Base-by-base conservation (phyloP, 2,797 vertebrate species). In the Gymnothorax reevesii region DNA sequence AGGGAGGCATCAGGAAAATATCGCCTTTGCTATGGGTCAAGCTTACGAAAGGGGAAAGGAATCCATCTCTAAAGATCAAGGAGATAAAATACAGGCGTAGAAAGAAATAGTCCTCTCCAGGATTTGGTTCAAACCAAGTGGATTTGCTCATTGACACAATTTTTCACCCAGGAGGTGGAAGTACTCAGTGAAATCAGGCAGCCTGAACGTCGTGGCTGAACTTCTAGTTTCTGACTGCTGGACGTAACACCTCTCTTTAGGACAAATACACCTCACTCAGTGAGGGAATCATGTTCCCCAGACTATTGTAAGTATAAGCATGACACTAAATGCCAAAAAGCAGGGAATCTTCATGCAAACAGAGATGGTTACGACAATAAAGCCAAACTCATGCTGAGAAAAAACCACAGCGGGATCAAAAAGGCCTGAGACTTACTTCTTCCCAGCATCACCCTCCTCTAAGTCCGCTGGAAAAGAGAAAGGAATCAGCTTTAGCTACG, bases 401-500 rank as follows among this genome's bases (percentile, higher is more conserved):
- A 52, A 27, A n/a, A 55, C 59, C 75, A 71, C 83, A 27, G 55
- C 71, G 57, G 49, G 57, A 85, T 77, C 86, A 64, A 82, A 2
- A 12, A 27, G 20, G 7, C 59, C n/a, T n/a, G 17, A 10, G 7
- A 96, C 96, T 97, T 93, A 97, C 96, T 97, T 86, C 33, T 96
- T 96, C n/a, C 85, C 83, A 92, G 88, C 87, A 62, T 87, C 87
- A 17, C 95, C 87, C 89, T 96, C 95, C 55, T 95, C 91, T 89
- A 94, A 94, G 91, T 94, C 95, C 94, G 95, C 96, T 97, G 91
- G 33, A 94, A 88, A 73, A 92, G 87, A 0, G 42, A 85, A 84
- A 85, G 52, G 52, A 49, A 64, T 54, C 49, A 20, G 9, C 4
- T 49, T 75, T 75, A 75, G 71, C 42, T 33, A 12, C 15, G 10